A percentile compares a stretch with the other conserved stretches of the same genome.
Conservation (phyloP, 2,113 vertebrate species). For the Pomatorhinus ruficollis region DNA sequence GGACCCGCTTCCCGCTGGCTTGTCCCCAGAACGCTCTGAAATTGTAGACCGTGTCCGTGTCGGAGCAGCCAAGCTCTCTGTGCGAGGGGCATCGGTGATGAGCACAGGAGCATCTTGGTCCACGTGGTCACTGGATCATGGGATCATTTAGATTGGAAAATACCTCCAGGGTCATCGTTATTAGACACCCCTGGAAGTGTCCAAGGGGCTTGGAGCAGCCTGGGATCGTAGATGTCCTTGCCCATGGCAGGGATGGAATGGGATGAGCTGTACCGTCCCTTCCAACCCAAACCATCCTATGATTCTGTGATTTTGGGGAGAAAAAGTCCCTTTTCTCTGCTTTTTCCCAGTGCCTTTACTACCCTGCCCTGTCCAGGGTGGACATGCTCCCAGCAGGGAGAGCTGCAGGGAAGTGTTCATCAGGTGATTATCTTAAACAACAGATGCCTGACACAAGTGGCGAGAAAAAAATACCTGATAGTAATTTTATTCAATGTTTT, state of each 20-base stretch:
- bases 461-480: neutral
- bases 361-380: accelerated
- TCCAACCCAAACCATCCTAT: neutral
- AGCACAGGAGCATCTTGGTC: neutral
- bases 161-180: accelerated
- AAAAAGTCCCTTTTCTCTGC: neutral
- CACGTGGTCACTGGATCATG: neutral
- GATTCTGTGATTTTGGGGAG: neutral
- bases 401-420: neutral
- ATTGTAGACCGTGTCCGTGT: accelerated
- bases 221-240: neutral
- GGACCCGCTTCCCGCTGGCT: accelerated
- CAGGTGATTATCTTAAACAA: neutral
- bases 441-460: neutral
- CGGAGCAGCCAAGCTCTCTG: accelerated
- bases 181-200: neutral
- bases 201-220: neutral
- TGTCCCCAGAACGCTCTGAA: accelerated
- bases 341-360: neutral
- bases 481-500: neutral
- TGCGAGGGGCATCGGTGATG: accelerated
- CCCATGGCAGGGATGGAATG: neutral
- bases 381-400: accelerated
- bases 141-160: neutral
- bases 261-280: neutral